A percentile compares a stretch with the other conserved stretches of the same genome.
Evolutionary conservation across 2,113 vertebrate genomes (phyloP).

Genomic region (Rutilus rutilus): DNA sequence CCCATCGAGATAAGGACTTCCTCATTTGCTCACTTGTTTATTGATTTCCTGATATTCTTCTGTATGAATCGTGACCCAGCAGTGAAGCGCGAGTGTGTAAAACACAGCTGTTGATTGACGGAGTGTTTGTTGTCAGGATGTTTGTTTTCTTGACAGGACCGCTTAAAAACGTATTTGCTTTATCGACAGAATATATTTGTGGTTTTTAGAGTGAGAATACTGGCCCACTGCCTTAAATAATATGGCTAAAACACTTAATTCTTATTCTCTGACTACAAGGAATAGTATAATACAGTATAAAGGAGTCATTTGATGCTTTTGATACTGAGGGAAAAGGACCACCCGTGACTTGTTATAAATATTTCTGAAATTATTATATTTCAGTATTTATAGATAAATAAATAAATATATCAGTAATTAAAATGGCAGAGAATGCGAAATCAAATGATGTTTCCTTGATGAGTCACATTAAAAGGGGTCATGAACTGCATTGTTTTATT

Average conservation of each 20-base stretch:
- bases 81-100: neutral
- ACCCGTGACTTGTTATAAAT: neutral
- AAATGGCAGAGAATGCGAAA: too few relatives aligned
- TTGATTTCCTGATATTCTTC: conserved; percentile 42
- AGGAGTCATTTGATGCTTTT: neutral
- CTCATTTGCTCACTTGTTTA: conserved; percentile 43
- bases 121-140: conserved; percentile 25
- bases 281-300: neutral
- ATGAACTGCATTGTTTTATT: too few relatives aligned
- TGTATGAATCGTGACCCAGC: conserved; percentile 35
- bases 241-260: neutral
- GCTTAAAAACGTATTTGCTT: conserved; percentile 13
- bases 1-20: conserved; percentile 43
- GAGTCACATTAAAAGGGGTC: too few relatives aligned
- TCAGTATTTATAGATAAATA: neutral
- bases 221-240: neutral
- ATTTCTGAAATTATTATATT: neutral
- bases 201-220: neutral
- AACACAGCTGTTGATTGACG: conserved; percentile 24
- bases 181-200: conserved; percentile 14
- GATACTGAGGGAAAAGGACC: neutral
- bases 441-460: too few relatives aligned
- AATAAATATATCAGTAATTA: neutral
- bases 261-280: neutral
- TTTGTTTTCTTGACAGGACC: conserved; percentile 20